These are phyloP conservation scores for Cecidostiba fungosa DNA, from an alignment of 2,888 invertebrate species.

Conservation along the genomic window DNA sequence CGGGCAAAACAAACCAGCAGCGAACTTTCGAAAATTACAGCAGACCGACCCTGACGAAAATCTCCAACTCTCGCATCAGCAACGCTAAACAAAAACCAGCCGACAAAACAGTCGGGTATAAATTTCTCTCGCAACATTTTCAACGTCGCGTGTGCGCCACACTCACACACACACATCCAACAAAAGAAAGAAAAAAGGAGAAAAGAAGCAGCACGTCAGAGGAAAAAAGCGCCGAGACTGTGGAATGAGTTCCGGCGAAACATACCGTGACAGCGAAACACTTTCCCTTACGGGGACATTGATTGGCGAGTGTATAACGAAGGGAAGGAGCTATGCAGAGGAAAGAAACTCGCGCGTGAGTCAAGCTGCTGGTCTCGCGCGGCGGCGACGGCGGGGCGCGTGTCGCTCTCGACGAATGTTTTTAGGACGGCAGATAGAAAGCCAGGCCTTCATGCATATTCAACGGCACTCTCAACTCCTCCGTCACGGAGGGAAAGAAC, in stretches of 20 bases:
- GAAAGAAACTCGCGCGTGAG: constrained; percentile 38
- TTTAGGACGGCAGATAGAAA: constrained; percentile 79
- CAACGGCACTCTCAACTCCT: constrained; percentile 80
- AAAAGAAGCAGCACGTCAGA: constrained; percentile 5
- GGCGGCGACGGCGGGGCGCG: constrained; percentile 57
- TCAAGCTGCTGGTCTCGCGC: constrained; percentile 48
- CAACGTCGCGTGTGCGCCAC: constrained; percentile 42
- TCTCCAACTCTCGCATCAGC: background rate
- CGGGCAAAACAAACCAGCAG: background rate
- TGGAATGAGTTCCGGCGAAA: constrained; percentile 53
- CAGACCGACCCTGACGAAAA: background rate
- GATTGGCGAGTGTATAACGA: constrained; percentile 75
- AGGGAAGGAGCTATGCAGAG: constrained; percentile 35
- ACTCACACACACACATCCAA: too few species aligned
- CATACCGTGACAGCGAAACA: constrained; percentile 66
- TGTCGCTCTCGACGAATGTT: constrained; percentile 75
- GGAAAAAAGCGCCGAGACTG: constrained; percentile 25
- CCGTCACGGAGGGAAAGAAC: constrained; percentile 80
- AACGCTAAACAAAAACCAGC: background rate
- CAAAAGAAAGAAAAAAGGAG: background rate
- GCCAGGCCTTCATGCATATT: constrained; percentile 79
- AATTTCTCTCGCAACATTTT: constrained; percentile 33
- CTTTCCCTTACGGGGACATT: constrained; percentile 73
- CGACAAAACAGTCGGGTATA: constrained; percentile 17
- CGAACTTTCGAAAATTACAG: background rate